Conservation (phyloP, 2,797 vertebrate genomes). For the Gallinago nigripennis region DNA sequence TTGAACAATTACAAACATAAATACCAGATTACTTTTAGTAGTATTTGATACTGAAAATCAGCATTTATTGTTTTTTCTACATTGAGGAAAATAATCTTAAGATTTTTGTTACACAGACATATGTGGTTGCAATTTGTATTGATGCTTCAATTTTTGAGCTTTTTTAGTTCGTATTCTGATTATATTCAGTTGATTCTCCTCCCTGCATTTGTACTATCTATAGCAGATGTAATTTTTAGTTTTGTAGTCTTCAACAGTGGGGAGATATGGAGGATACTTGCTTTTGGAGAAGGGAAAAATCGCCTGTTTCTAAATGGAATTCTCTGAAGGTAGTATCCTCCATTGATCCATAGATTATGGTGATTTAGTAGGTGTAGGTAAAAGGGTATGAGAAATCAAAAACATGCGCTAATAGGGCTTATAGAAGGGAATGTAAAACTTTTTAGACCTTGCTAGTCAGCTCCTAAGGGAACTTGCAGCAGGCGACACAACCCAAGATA, state of each 20-base stretch:
- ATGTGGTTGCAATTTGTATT: conserved; percentile 2
- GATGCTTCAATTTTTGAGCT: conserved; percentile 44
- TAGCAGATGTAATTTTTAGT: conserved; percentile 48
- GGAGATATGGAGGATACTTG: conserved; percentile 75
- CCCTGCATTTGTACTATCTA: conserved; percentile 28
- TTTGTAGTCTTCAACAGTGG: conserved; percentile 50
- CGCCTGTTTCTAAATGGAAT: conserved; percentile 75
- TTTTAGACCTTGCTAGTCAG: conserved; percentile 76
- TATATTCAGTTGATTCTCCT: conserved; percentile 50
- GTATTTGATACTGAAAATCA: conserved; percentile 4
- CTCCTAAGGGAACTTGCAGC: conserved; percentile 75
- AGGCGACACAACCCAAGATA: conserved; percentile 81
- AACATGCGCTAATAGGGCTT: conserved; percentile 81
- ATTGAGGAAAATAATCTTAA: neutral
- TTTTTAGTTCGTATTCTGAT: conserved; percentile 15
- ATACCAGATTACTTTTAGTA: neutral
- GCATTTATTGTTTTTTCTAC: neutral
- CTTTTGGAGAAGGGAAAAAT: conserved; percentile 75
- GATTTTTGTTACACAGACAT: conserved; percentile 11
- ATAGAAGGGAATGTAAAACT: conserved; percentile 75
- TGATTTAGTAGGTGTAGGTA: conserved; percentile 35
- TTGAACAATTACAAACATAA: neutral
- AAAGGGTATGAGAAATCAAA: conserved; percentile 35
- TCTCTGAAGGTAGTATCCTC: conserved; percentile 76
- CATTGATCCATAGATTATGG: conserved; percentile 48